Base-by-base conservation (phyloP, 1,140 invertebrate genomes). In the Hydropsyche tenuis region DNA sequence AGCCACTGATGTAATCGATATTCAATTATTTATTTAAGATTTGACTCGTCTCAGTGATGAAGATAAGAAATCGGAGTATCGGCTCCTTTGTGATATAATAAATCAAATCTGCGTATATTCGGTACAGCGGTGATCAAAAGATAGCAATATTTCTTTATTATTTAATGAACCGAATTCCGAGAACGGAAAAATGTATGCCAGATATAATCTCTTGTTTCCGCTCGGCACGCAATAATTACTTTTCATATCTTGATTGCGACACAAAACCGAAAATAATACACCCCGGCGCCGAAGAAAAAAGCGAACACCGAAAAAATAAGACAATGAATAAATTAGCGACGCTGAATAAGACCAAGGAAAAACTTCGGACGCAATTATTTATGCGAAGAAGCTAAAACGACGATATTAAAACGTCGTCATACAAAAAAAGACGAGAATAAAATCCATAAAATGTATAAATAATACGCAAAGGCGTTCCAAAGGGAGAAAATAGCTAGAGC, bases 381-480 rank as follows among this genome's bases (percentile, higher is more conserved):
- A 60, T 60, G 56, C 56, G 56, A 60, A 25, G 30, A 37, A 60
- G 23, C 56, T 23, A 60, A 60, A 60, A 60, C 56, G 22, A 14
- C 56, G 56, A 60, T 60, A 60, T 60, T 60, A 60, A 60, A 60
- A 60, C 23, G 56, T 60, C 56, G 56, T 60, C 56, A 25, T 37
- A 37, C 20, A 4, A 60, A 60, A 60, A 48, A 6, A 37, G 30
- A 37, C 30, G 30, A 3, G 30, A 60, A 60, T 7, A 14, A 60
- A 60, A 60, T 60, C 56, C 23, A 25, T 60, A 60, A 60, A 60
- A 60, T 20, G 30, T 37, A 60, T 60, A 60, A 60, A 60, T 60
- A 60, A 60, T 60, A 60, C 23, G 43, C 12, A 27, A n/a, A n/a
- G n/a, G n/a, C n/a, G n/a, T n/a, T n/a, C n/a, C n/a, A n/a, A n/a